Percentiles rank a stretch among this genome's conserved stretches.
Conservation (phyloP, 2,797 vertebrate species). For the Heteromormyrus szaboi region DNA sequence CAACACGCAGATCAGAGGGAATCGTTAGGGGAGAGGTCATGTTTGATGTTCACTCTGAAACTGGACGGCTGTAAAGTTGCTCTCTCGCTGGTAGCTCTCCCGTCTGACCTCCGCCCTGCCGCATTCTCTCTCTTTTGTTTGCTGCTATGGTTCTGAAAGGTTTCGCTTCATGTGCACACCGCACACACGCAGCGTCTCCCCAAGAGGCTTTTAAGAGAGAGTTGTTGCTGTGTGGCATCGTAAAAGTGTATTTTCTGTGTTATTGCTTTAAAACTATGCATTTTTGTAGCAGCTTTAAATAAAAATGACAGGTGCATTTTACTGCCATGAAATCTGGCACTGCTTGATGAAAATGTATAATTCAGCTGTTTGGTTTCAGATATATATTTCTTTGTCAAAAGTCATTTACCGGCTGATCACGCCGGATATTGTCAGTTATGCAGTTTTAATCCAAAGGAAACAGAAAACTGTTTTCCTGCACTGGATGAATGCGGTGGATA, state of each 20-base stretch:
- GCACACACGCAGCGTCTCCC: not conserved
- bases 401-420: not conserved
- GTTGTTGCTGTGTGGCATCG: not conserved
- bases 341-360: not conserved
- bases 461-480: not conserved
- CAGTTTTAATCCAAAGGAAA: not conserved
- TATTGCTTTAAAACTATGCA: not conserved
- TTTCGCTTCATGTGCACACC: not conserved
- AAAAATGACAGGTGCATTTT: not conserved
- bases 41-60: slow-evolving; percentile 41
- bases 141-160: slow-evolving; percentile 20
- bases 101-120: slow-evolving; percentile 32
- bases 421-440: not conserved
- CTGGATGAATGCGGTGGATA: not conserved
- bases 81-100: slow-evolving; percentile 39
- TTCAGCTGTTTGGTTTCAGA: not conserved
- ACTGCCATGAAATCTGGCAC: not conserved
- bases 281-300: not conserved
- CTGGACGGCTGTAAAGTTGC: slow-evolving; percentile 34
- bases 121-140: slow-evolving; percentile 24
- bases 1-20: slow-evolving; percentile 35
- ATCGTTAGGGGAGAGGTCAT: slow-evolving; percentile 46
- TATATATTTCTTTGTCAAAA: not conserved
- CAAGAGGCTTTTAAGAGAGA: slow-evolving; percentile 20
- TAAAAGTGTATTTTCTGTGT: not conserved